Conservation (phyloP, 35 echinoderm and acorn worm species). For the Ophiothrix spiculata region DNA sequence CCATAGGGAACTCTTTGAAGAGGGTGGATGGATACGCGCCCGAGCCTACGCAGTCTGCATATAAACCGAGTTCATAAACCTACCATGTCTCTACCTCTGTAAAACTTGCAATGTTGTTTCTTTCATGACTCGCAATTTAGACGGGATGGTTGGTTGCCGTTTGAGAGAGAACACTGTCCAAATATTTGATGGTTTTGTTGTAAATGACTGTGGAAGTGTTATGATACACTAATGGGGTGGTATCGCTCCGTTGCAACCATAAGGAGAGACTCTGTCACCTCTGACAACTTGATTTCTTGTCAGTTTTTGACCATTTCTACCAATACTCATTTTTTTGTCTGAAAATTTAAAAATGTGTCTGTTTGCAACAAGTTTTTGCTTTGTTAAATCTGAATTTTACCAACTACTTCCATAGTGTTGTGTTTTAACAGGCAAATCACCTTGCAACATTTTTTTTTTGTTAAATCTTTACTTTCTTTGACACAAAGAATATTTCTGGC, state of each 20-base stretch:
- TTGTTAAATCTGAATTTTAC: no score
- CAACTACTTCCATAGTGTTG: no score
- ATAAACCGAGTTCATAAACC: background rate
- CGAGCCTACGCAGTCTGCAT: background rate
- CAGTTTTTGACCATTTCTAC: no score
- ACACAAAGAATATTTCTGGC: no score
- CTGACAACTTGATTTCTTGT: no score
- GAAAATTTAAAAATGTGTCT: no score
- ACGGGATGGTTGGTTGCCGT: background rate
- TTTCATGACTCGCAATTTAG: background rate
- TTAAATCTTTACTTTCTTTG: no score
- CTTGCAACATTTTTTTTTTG: no score
- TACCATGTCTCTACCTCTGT: no score
- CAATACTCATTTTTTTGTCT: no score
- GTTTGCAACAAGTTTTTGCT: no score
- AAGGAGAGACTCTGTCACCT: background rate
- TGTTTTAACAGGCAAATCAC: no score
- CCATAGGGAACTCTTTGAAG: slow-evolving; percentile 1
- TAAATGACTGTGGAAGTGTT: background rate
- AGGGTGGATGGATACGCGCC: background rate
- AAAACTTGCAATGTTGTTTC: background rate
- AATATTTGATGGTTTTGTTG: background rate
- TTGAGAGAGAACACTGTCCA: background rate
- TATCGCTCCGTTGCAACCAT: background rate
- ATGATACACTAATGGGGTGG: background rate